Base-by-base conservation (phyloP, 2,113 vertebrate species). In the Hiodon tergisus region DNA sequence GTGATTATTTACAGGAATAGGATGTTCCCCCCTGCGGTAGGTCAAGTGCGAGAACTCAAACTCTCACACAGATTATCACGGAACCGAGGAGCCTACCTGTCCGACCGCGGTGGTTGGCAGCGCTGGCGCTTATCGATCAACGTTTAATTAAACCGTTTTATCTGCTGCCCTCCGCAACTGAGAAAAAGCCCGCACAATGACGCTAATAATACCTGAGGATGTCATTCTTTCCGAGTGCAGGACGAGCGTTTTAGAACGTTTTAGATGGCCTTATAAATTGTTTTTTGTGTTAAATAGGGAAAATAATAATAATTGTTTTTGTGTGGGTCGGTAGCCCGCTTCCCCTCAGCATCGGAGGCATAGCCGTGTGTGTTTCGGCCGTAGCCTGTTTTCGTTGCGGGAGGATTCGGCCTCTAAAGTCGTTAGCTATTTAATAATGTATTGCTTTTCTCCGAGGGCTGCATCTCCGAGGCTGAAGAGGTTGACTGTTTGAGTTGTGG, bases 41-140 rank as follows among this genome's bases (percentile, higher is more conserved):
- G 91, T 94, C 92, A 93, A 93, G 92, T 91, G 88, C 88, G 85
- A 84, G 87, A 87, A 88, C 85, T 86, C 84, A 87, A 85, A 82
- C 75, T 73, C 65, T 73, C 76, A 74, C 61, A 69, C 74, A 73
- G 73, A 60, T 70, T 69, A 67, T 6, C 51, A 66, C 5, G 55
- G 46, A 75, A 57, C 62, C 52, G 72, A 69, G 46, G 47, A 14
- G 55, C n/a, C 47, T 4, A 52, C 63, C 65, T 68, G 52, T 54
- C 48, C 60, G 54, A 57, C 4, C 10, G 5, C 55, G 1, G 8
- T 9, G 4, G 5, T 9, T 57, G 55, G 14, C 47, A 67, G 59
- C 66, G 14, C 57, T 58, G 5, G 54, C 67, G 66, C 54, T 9
- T 57, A 68, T 58, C 50, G 31, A 47, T 17, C 53, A 50, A 13